Evolutionary conservation across 2,113 vertebrate genomes (phyloP), one percentile per base, ranked within the genome.

Genomic region (Lasiurus cinereus): DNA sequence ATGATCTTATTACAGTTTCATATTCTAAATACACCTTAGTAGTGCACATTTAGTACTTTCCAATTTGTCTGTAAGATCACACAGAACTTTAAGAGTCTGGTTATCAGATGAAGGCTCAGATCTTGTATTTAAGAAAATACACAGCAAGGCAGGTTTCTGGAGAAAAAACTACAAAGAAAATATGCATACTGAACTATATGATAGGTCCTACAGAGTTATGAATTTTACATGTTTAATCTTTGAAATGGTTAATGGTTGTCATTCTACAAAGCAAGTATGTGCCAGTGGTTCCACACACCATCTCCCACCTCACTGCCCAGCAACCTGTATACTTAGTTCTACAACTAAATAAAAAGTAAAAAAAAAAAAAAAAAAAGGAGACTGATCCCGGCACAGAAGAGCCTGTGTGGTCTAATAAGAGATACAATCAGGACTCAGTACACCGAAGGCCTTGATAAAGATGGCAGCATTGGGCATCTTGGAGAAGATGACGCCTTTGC

Each of bases 51-150:
- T 74, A 8, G 18, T 74, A 43, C 66, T 70, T 87, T 33, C 59
- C 80, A 92, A 62, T 27, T 78, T 70, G 27, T 69, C 73, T 76
- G 8, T 93, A 72, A 92, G 93, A 62, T 84, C 46, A 54, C 3
- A 76, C 2, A 67, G 46, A 89, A 67, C n/a, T 72, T 89, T 69
- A 18, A 56, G 79, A 74, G 72, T 10, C 54, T 90, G 13, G 27
- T 56, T 87, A 80, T 48, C 33, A 50, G 54, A 64, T 54, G 15
- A 76, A 62, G 13, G 24, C 52, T 62, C 21, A 36, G 12, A 62
- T 14, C 18, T 36, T 94, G 36, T 18, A 54, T 46, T 79, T 89
- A 70, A 64, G 12, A n/a, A 27, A 50, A 72, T 64, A 50, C 15
- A 22, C 19, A 36, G 24, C 19, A 84, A 88, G 12, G 15, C 21